Evolutionary conservation across 2,888 invertebrate genomes (phyloP), one percentile per base, ranked within the genome.

Genomic region (Ceriagrion tenellum): DNA sequence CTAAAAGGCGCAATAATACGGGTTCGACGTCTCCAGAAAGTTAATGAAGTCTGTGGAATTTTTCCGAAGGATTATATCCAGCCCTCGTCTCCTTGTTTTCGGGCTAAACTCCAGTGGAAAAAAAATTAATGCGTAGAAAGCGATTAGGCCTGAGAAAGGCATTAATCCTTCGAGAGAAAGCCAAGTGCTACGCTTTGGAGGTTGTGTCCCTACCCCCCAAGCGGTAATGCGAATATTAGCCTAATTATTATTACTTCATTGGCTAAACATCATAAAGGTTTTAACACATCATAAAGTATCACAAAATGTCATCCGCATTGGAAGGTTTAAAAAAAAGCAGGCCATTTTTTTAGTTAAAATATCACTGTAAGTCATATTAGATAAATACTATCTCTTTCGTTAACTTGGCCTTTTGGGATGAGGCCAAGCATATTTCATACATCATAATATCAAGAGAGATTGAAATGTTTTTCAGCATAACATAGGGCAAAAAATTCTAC

Each of bases 31-130:
- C 55, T 89, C 89, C 89, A 23, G 81, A 81, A 88, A 55, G 89
- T 89, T 89, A 89, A 89, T 89, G 89, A 89, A 89, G 89, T 89
- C 89, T 89, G 89, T n/a, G 26, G 47, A 89, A 89, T 55, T 47
- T n/a, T 81, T 30, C n/a, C 81, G 81, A 35, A 81, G 81, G 35
- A 81, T 81, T 35, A 35, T 30, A 35, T 81, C 35, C n/a, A 20
- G n/a, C n/a, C n/a, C 81, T 13, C 13, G 18, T 12, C 13, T 35
- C 6, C 16, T 81, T 81, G 35, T 81, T 81, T 81, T 35, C 12
- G 35, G 26, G 81, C 81, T 81, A n/a, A 69, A 69, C 69, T 81
- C 30, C 35, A 4, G 23, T n/a, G 12, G 16, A 26, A 35, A 35
- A 81, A 30, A 81, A 81, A 74, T 30, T 81, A 81, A 81, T 35